A percentile compares a stretch with the other conserved stretches of the same genome.
Evolutionary conservation across 1,140 invertebrate genomes (phyloP).

Genomic region (Nebria ingens): DNA sequence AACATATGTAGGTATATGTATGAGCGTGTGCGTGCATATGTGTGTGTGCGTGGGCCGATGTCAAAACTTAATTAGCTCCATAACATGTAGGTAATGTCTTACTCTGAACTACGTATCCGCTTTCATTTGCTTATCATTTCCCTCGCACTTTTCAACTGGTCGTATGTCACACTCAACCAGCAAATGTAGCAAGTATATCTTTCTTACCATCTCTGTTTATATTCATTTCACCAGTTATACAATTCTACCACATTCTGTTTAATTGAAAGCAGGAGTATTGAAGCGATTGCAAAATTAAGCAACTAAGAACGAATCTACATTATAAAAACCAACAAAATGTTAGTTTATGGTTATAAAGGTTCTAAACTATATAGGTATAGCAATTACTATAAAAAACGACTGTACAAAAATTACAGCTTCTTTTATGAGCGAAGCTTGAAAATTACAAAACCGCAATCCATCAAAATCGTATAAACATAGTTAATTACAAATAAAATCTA

Average conservation of each 20-base stretch:
- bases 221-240: constrained; percentile 1
- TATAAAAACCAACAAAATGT: no score
- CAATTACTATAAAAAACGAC: no score
- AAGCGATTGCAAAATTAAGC: background rate
- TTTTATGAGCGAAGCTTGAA: no score
- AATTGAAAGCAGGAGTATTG: background rate
- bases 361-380: no score
- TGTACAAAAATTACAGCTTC: no score
- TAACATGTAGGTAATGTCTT: background rate
- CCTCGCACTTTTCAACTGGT: background rate
- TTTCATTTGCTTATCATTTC: constrained; percentile 3
- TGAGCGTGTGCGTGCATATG: background rate
- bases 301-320: no score
- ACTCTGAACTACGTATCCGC: constrained; percentile 4
- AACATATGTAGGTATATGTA: constrained; percentile 7
- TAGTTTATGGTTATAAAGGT: no score
- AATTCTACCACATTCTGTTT: background rate
- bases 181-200: background rate
- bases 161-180: no score
- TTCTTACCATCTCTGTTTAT: no score
- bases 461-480: no score
- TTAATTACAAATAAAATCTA: no score
- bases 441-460: no score
- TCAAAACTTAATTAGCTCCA: constrained; percentile 5
- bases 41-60: background rate